Evolutionary conservation across 2,113 vertebrate species (phyloP).

Genomic region (Pseudorhombus dupliciocellatus): DNA sequence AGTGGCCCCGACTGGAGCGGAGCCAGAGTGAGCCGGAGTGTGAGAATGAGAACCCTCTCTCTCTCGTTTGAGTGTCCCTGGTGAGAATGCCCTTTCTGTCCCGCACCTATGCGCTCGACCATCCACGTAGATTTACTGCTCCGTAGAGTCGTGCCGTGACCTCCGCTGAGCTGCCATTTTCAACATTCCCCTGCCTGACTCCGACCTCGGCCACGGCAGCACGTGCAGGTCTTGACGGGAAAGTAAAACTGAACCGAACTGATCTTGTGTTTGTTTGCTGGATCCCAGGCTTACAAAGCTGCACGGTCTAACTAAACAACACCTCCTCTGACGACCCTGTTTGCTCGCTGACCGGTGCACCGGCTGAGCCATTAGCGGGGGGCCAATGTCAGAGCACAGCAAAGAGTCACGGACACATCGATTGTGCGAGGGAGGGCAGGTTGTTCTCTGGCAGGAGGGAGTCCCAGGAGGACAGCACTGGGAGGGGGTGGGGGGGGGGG

Average conservation of each 20-base stretch:
- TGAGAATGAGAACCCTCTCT: conserved; percentile 51
- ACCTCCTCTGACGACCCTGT: neutral
- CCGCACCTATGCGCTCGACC: conserved; percentile 36
- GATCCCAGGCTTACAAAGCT: neutral
- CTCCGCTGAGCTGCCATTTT: conserved; percentile 48
- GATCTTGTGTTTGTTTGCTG: no score
- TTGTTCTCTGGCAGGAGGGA: conserved; percentile 51
- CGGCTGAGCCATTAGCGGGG: conserved; percentile 57
- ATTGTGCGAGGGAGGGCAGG: conserved; percentile 50
- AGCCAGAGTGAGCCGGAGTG: conserved; percentile 42
- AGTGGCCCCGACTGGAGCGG: conserved; percentile 32
- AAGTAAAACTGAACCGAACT: conserved; percentile 1
- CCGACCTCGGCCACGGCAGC: conserved; percentile 12
- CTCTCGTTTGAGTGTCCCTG: conserved; percentile 68
- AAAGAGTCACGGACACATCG: conserved; percentile 59
- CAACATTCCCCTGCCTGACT: conserved; percentile 12
- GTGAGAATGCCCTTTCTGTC: conserved; percentile 63
- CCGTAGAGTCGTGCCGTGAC: conserved; percentile 52
- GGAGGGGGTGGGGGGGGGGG: conserved; percentile 22
- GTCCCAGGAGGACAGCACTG: conserved; percentile 53
- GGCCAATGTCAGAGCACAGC: conserved; percentile 60
- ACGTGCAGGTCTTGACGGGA: conserved; percentile 3
- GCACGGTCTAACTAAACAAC: conserved; percentile 22
- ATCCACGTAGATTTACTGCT: conserved; percentile 54
- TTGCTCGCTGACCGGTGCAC: conserved; percentile 28